Base-by-base conservation (phyloP, 2,888 invertebrate species). In the Atethmia centrago region DNA sequence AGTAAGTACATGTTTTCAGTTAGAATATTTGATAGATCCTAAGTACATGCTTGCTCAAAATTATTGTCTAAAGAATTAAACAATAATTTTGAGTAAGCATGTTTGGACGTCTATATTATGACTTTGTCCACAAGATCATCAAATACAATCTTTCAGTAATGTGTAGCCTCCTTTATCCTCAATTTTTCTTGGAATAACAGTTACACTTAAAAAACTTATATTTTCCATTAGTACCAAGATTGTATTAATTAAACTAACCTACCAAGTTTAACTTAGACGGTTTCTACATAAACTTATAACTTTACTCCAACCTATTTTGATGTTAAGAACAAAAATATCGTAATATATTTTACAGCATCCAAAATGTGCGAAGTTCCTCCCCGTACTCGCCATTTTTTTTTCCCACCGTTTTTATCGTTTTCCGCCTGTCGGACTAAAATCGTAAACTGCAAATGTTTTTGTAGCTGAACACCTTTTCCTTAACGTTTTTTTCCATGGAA, bases 371-470 rank as follows among this genome's bases (percentile, higher is more conserved):
- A 80, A 80, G 42, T 77, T 65, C 28, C 19, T 61, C 61, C 55
- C 12, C 59, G 65, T 79, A 74, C 71, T 74, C 72, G 80, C 77
- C 84, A 82, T 88, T 88, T 87, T 85, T 49, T 86, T 80, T 84
- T n/a, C n/a, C 79, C 86, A 87, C 82, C 80, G 78, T 87, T 90
- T 90, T 92, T 90, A 92, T 90, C 87, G 89, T 82, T 88, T 87
- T 80, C 82, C 84, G 86, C 84, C 85, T 88, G 88, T 89, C 87
- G 83, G 85, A 86, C 84, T 85, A 80, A 74, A 86, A 87, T 90
- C 89, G 90, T 91, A 90, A 90, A 91, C 88, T 89, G 85, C 71
- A 80, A 89, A 89, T 85, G 87, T 87, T 85, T 87, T 90, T 88
- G 78, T 77, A 83, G 79, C 82, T 80, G 82, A 87, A 84, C 86